A percentile compares a stretch with the other conserved stretches of the same genome.
phyloP scores from a whole-genome alignment of 30 jellyfish, hydroid and myxozoan genomes.

The Euphysa ruthae region DNA sequence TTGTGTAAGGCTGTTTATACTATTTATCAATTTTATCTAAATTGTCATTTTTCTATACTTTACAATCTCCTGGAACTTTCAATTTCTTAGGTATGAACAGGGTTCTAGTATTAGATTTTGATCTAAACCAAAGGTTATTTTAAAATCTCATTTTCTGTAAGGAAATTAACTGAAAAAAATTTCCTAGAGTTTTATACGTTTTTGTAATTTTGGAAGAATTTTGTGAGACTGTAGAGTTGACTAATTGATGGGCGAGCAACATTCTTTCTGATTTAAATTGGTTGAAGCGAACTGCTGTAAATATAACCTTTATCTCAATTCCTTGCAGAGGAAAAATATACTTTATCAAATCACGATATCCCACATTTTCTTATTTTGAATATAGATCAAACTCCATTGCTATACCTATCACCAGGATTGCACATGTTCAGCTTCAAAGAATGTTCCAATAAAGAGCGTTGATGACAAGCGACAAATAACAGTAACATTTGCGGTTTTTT shows the following conservation, averaged over 20 bases:
- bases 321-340: conserved; percentile 4
- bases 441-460: not conserved
- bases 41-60: no score
- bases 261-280: conserved; percentile 22
- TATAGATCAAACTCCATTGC: no score
- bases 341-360: not conserved
- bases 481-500: not conserved
- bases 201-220: not conserved
- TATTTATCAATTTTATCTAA: no score
- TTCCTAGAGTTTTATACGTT: no score
- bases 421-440: not conserved
- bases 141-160: no score
- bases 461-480: not conserved
- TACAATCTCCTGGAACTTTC: no score
- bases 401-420: not conserved
- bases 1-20: no score
- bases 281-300: conserved; percentile 4
- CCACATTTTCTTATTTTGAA: not conserved
- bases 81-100: no score
- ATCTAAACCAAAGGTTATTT: no score
- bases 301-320: conserved; percentile 7
- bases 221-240: conserved; percentile 18
- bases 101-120: no score
- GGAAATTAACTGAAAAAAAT: no score
- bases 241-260: conserved; percentile 16